Conservation (phyloP, 2,113 vertebrate genomes). For the Anhinga rufa region DNA sequence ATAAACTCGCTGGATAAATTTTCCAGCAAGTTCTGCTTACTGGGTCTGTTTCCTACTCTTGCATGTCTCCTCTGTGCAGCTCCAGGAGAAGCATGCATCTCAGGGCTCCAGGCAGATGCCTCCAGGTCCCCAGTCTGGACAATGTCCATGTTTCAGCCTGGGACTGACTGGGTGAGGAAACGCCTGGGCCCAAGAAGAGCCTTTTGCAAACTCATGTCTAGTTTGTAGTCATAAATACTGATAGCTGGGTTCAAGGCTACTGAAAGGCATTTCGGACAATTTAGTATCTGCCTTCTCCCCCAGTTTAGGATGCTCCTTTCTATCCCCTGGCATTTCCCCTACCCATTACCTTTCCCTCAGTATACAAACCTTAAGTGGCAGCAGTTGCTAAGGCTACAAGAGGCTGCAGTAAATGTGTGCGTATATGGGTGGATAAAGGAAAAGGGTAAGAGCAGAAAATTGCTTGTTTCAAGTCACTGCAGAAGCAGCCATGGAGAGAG, state of each 20-base stretch:
- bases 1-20: neutral
- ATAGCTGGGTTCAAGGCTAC: neutral
- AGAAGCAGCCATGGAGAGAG: neutral
- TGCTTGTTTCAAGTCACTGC: neutral
- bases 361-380: neutral
- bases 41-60: neutral
- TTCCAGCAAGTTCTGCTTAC: neutral
- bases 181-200: neutral
- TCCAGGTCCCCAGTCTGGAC: neutral
- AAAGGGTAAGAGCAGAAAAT: slow-evolving; percentile 31
- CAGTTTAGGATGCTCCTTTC: neutral
- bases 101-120: fast-evolving
- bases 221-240: neutral
- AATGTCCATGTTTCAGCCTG: neutral
- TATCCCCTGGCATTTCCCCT: neutral
- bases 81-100: neutral
- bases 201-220: neutral
- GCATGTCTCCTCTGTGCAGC: neutral
- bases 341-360: neutral
- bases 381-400: slow-evolving; percentile 54
- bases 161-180: neutral
- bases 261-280: neutral
- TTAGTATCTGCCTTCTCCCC: neutral
- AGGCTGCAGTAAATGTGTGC: slow-evolving; percentile 19
- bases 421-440: neutral